Evolutionary conservation across 2,888 invertebrate genomes (phyloP).

Genomic region (Eilema caniola): DNA sequence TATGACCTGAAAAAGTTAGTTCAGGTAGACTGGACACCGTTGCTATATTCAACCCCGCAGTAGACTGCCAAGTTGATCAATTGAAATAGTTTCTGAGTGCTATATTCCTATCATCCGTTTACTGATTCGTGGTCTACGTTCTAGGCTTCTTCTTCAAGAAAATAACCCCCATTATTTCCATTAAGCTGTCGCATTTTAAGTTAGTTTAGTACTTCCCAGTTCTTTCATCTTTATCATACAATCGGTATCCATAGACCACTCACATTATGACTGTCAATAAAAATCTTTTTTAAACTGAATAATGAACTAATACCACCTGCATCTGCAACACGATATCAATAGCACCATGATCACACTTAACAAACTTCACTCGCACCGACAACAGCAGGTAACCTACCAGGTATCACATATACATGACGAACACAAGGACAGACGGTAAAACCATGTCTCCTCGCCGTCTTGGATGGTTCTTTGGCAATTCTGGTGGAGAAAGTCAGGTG

Average conservation of each 20-base stretch:
- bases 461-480: conserved; percentile 5
- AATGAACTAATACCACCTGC: background rate
- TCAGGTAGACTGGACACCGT: too few species aligned
- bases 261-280: background rate
- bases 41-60: too few species aligned
- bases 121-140: too few species aligned
- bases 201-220: background rate
- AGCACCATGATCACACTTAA: background rate
- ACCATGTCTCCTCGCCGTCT: conserved; percentile 18
- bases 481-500: background rate
- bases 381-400: conserved; percentile 8
- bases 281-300: background rate
- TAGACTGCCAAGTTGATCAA: too few species aligned
- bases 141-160: background rate
- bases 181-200: background rate
- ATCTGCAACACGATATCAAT: background rate
- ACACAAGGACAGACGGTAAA: conserved; percentile 12
- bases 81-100: too few species aligned
- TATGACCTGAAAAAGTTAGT: too few species aligned
- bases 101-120: too few species aligned
- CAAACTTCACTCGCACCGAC: background rate
- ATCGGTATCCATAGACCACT: background rate
- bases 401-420: conserved; percentile 16
- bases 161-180: background rate
- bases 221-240: background rate